phyloP scores from a whole-genome alignment of 2,888 invertebrate genomes.

The Drosophila lutescens region DNA sequence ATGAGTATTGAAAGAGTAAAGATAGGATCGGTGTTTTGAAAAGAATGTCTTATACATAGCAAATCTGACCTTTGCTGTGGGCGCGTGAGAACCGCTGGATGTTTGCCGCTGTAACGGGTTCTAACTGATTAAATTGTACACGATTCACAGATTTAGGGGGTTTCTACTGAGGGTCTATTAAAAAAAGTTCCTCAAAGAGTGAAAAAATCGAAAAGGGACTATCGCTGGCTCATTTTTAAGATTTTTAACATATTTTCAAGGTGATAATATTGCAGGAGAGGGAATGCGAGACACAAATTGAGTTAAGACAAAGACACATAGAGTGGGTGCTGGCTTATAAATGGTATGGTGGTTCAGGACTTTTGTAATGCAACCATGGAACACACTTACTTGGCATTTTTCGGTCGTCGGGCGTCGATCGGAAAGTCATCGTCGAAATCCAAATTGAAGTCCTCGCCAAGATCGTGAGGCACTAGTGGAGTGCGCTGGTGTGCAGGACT shows the following conservation, averaged over 20 bases:
- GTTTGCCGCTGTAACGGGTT: slow-evolving; percentile 83
- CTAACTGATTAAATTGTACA: slow-evolving; percentile 63
- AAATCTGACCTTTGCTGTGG: slow-evolving; percentile 84
- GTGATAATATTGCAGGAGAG: slow-evolving; percentile 4
- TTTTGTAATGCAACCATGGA: slow-evolving; percentile 21
- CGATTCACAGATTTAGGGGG: slow-evolving; percentile 5
- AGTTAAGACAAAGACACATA: slow-evolving; percentile 20
- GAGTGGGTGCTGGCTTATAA: slow-evolving; percentile 12
- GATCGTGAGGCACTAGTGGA: slow-evolving; percentile 90
- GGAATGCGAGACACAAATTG: slow-evolving; percentile 25
- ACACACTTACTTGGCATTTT: slow-evolving; percentile 95
- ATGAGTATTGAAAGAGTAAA: slow-evolving; percentile 2
- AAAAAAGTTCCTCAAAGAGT: neutral
- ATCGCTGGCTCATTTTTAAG: neutral
- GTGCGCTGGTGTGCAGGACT: slow-evolving; percentile 91
- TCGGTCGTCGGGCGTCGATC: slow-evolving; percentile 87
- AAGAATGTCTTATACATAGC: slow-evolving; percentile 39
- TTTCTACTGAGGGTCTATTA: slow-evolving; percentile 5
- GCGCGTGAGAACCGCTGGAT: slow-evolving; percentile 82
- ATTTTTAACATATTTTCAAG: too few relatives aligned
- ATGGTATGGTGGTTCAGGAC: neutral
- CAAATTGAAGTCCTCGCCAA: slow-evolving; percentile 88
- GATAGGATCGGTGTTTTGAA: slow-evolving; percentile 11
- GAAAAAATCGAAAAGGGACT: neutral
- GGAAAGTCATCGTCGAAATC: slow-evolving; percentile 84